Percentiles rank a stretch among this genome's conserved stretches.
Conservation (phyloP, 1,140 invertebrate species). For the Ganaspis sp. region DNA sequence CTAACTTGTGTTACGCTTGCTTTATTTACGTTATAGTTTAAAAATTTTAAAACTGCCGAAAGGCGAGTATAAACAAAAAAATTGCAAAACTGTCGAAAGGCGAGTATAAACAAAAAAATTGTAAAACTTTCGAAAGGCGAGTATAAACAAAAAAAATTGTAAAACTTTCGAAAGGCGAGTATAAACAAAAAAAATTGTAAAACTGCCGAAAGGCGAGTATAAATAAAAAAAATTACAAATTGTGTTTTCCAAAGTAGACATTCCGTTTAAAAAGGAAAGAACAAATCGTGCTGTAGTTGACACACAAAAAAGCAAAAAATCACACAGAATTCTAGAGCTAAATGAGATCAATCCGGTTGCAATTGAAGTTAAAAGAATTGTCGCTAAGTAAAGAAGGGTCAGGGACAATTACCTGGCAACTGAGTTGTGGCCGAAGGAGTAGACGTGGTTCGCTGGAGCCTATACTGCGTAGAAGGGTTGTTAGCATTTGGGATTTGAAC, state of each 20-base stretch:
- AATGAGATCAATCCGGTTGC: not conserved
- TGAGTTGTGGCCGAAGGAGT: conserved; percentile 82
- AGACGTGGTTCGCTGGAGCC: conserved; percentile 81
- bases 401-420: conserved; percentile 79
- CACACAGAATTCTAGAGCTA: conserved; percentile 7
- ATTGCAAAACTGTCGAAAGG: no score
- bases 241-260: not conserved
- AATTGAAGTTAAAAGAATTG: not conserved
- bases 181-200: no score
- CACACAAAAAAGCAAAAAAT: conserved; percentile 21
- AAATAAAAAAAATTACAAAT: no score
- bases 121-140: no score
- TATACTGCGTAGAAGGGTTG: conserved; percentile 77
- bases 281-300: not conserved
- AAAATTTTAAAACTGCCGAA: no score
- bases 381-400: not conserved
- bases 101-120: no score
- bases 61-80: no score
- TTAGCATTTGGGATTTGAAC: conserved; percentile 76
- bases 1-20: no score
- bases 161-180: no score
- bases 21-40: no score
- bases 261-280: not conserved
- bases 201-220: no score
- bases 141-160: no score